These are phyloP conservation scores for Lanius ludovicianus DNA, from an alignment of 2,113 vertebrate species.

Conservation along the genomic window DNA sequence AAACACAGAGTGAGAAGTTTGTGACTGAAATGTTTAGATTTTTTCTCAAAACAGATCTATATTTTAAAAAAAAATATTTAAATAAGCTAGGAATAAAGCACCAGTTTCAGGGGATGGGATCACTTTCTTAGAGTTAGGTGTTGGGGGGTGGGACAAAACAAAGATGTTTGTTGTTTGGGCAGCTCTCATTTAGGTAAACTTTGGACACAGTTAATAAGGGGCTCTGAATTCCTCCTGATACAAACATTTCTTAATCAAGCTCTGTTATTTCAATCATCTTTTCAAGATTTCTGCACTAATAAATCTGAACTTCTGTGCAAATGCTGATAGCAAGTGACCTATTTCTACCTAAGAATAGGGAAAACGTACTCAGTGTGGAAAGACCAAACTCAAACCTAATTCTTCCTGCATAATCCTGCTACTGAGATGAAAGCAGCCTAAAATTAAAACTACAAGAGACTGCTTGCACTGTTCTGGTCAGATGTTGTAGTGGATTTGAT, in stretches of 20 bases:
- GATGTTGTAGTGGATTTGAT: neutral
- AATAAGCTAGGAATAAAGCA: neutral
- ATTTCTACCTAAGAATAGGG: neutral
- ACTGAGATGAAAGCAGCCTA: neutral
- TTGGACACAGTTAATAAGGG: neutral
- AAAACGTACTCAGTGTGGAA: neutral
- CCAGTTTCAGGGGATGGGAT: neutral
- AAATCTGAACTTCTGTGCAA: neutral
- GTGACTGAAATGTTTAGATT: neutral
- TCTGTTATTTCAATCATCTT: neutral
- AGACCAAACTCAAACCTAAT: neutral
- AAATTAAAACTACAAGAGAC: neutral
- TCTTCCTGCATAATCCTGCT: neutral
- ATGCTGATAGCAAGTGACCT: neutral
- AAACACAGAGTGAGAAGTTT: neutral
- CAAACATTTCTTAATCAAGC: neutral
- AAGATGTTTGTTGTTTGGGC: neutral
- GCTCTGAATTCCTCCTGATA: neutral
- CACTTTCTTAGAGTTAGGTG: neutral
- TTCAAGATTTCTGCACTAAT: neutral
- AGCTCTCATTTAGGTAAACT: neutral
- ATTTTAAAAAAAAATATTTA: neutral
- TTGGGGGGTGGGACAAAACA: neutral
- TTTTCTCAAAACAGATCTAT: neutral
- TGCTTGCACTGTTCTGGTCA: neutral